Conservation (phyloP, 2,888 invertebrate genomes). For the Diploptera punctata region DNA sequence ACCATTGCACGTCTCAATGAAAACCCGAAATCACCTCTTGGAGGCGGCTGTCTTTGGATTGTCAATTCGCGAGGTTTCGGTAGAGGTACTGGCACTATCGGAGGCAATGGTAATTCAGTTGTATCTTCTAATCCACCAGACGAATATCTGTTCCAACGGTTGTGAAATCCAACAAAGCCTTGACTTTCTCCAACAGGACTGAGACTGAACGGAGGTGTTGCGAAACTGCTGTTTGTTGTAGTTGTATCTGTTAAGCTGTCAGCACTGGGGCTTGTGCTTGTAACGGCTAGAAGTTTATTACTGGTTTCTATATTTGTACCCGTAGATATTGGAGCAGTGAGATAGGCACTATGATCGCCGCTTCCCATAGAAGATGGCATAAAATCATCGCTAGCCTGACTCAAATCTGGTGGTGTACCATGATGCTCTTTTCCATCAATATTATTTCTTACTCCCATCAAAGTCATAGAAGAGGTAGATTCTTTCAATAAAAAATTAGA, state of each 20-base stretch:
- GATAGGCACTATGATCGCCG: constrained; percentile 41
- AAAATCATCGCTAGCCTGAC: constrained; percentile 41
- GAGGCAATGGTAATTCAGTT: constrained; percentile 64
- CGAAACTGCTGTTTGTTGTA: constrained; percentile 83
- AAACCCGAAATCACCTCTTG: constrained; percentile 92
- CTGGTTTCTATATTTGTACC: constrained; percentile 18
- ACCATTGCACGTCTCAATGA: constrained; percentile 88
- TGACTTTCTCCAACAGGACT: constrained; percentile 87
- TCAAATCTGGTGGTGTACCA: constrained; percentile 35
- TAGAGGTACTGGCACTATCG: constrained; percentile 69
- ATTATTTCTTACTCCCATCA: constrained; percentile 47
- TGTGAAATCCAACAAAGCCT: constrained; percentile 60
- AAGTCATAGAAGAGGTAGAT: constrained; percentile 43
- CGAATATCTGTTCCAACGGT: constrained; percentile 48
- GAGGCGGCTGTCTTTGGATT: constrained; percentile 80
- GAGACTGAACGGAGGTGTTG: constrained; percentile 84
- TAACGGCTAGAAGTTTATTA: constrained; percentile 32
- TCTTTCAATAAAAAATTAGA: constrained; percentile 49
- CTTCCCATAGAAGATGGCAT: constrained; percentile 34
- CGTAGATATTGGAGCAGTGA: constrained; percentile 38
- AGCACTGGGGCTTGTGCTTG: constrained; percentile 75
- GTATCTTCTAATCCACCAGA: constrained; percentile 61
- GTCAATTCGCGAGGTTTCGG: constrained; percentile 77
- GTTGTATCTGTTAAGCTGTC: constrained; percentile 84
- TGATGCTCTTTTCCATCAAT: constrained; percentile 46